Percentiles rank a stretch among this genome's conserved stretches.
Evolutionary conservation across 1,140 invertebrate genomes (phyloP).

Genomic region (Papilio machaon): DNA sequence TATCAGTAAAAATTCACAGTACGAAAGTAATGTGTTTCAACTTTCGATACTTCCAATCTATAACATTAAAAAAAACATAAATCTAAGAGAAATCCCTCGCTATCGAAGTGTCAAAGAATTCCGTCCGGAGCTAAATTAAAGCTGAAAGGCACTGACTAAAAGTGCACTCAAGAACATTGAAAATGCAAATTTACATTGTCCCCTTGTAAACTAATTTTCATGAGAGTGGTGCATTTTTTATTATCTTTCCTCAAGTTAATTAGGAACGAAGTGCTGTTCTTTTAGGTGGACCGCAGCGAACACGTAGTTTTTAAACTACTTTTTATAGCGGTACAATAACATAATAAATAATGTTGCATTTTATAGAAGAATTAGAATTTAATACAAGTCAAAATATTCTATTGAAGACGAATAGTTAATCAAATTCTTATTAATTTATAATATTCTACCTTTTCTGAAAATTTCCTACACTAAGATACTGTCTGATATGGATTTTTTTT

Average conservation of each 20-base stretch:
- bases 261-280: neutral
- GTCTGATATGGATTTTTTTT: too few relatives aligned
- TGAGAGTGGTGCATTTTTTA: slow-evolving; percentile 5
- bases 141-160: slow-evolving; percentile 15
- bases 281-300: neutral
- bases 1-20: too few relatives aligned
- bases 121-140: slow-evolving; percentile 7
- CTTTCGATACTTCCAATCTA: neutral
- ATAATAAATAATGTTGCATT: too few relatives aligned
- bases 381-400: too few relatives aligned
- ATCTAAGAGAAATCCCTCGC: slow-evolving; percentile 10
- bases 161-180: slow-evolving; percentile 25
- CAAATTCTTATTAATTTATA: too few relatives aligned
- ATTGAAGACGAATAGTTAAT: too few relatives aligned
- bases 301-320: too few relatives aligned
- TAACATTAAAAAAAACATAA: neutral
- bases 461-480: too few relatives aligned
- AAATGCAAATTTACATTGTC: slow-evolving; percentile 22
- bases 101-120: neutral
- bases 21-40: too few relatives aligned
- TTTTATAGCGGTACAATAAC: too few relatives aligned
- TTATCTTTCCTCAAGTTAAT: neutral
- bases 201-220: slow-evolving; percentile 24
- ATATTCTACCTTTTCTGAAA: too few relatives aligned
- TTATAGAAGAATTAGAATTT: too few relatives aligned